Percentiles rank a stretch among this genome's conserved stretches.
Conservation (phyloP, 2,113 vertebrate species). For the Mirza zaza region DNA sequence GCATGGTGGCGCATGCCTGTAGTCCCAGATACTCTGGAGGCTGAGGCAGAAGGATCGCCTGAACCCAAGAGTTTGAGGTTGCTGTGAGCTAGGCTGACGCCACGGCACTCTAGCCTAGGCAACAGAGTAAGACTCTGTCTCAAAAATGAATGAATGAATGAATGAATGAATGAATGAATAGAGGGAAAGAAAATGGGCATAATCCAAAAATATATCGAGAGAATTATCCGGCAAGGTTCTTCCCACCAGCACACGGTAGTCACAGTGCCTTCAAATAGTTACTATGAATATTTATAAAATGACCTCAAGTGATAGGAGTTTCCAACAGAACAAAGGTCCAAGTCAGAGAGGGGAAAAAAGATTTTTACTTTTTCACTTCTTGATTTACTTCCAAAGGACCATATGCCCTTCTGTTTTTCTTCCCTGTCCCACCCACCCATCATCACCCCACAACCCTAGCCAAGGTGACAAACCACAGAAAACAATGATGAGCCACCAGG, state of each 20-base stretch:
- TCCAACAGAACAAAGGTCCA: slow-evolving; percentile 10
- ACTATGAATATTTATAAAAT: background rate
- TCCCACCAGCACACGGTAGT: background rate
- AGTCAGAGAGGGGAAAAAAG: background rate
- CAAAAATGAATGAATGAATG: background rate
- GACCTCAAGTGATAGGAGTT: background rate
- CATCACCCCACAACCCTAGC: background rate
- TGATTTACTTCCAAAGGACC: slow-evolving; percentile 35
- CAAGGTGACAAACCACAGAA: slow-evolving; percentile 33
- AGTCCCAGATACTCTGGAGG: too few species aligned
- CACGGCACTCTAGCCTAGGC: too few species aligned
- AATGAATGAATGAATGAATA: too few species aligned
- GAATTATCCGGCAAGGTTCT: background rate
- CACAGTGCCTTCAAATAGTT: background rate
- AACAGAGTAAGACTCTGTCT: too few species aligned
- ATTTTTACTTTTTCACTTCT: background rate
- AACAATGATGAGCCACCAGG: slow-evolving; percentile 5
- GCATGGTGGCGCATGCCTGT: too few species aligned
- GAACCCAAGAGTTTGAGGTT: too few species aligned
- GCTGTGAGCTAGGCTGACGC: too few species aligned
- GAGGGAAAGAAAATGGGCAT: background rate
- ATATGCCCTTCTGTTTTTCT: background rate
- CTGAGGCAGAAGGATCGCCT: too few species aligned
- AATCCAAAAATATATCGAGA: background rate
- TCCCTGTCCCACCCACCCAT: background rate